A percentile compares a stretch with the other conserved stretches of the same genome.
Conservation (phyloP, 2,888 invertebrate genomes). For the Eledona agricola region DNA sequence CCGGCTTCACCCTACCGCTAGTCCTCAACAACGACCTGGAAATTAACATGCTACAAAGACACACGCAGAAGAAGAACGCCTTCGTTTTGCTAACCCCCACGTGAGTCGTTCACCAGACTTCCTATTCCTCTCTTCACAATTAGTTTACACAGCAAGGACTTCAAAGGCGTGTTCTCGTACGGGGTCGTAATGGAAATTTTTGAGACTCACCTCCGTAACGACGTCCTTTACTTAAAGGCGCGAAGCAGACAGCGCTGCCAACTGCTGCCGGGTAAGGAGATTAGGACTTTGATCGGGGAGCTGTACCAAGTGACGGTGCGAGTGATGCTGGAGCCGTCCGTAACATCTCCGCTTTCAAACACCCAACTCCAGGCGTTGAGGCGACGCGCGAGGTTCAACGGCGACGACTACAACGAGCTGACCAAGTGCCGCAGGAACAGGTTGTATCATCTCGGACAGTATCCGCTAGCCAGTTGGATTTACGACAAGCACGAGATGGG, state of each 20-base stretch:
- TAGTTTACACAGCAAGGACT: slow-evolving; percentile 23
- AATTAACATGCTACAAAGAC: slow-evolving; percentile 68
- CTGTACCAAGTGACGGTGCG: slow-evolving; percentile 69
- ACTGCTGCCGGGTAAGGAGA: slow-evolving; percentile 62
- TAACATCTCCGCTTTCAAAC: slow-evolving; percentile 66
- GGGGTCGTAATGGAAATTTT: slow-evolving; percentile 75
- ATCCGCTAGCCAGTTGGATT: slow-evolving; percentile 55
- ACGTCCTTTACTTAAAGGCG: slow-evolving; percentile 69
- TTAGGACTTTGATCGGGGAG: slow-evolving; percentile 51
- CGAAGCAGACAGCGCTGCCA: slow-evolving; percentile 80
- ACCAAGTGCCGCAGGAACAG: slow-evolving; percentile 55
- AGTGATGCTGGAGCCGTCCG: slow-evolving; percentile 73
- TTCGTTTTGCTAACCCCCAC: slow-evolving; percentile 71
- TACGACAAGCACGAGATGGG: slow-evolving; percentile 58
- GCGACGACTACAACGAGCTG: slow-evolving; percentile 49
- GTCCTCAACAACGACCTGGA: slow-evolving; percentile 65
- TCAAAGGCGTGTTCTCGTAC: slow-evolving; percentile 54
- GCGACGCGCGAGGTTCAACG: slow-evolving; percentile 58
- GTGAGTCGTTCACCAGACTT: too few species aligned
- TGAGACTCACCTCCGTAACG: slow-evolving; percentile 70
- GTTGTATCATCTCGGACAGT: slow-evolving; percentile 58
- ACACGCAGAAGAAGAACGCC: slow-evolving; percentile 69
- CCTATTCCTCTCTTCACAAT: too few species aligned
- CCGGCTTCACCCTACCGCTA: slow-evolving; percentile 82
- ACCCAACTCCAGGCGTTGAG: slow-evolving; percentile 63